These are phyloP conservation scores for Ephialtes manifestator DNA, from an alignment of 2,888 invertebrate species.

Conservation along the genomic window DNA sequence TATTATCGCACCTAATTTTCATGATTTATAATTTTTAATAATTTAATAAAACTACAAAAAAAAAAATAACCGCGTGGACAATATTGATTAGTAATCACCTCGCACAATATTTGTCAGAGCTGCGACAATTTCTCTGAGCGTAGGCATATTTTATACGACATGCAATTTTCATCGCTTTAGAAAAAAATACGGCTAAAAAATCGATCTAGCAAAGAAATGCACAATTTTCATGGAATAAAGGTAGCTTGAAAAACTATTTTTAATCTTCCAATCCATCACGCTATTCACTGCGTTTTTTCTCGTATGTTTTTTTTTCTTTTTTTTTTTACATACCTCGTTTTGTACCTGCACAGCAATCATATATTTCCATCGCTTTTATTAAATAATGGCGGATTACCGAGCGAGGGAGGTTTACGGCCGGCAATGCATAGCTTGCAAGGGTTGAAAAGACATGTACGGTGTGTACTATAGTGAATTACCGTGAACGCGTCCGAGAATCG, in stretches of 20 bases:
- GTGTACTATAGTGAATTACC: constrained; percentile 13
- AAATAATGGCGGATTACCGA: constrained; percentile 32
- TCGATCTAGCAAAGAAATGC: neutral
- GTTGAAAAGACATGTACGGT: constrained; percentile 4
- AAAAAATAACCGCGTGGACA: neutral
- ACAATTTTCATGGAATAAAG: constrained; percentile 7
- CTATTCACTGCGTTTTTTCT: neutral
- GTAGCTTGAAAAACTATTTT: neutral
- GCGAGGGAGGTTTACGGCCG: constrained; percentile 37
- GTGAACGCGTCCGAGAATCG: constrained; percentile 36
- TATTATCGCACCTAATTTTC: too few species aligned
- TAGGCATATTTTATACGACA: neutral
- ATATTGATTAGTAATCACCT: neutral
- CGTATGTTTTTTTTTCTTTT: neutral
- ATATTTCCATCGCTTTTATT: constrained; percentile 41
- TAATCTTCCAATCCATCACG: constrained; percentile 2
- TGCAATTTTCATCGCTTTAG: neutral
- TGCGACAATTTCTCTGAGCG: neutral
- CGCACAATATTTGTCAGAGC: too few species aligned
- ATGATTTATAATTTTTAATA: too few species aligned
- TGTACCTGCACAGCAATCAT: neutral
- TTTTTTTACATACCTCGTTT: constrained; percentile 30
- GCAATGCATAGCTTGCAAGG: constrained; percentile 14
- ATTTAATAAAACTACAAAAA: neutral
- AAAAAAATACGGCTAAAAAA: neutral